Evolutionary conservation across 1,140 invertebrate species (phyloP).

Genomic region (Bombus picipes): DNA sequence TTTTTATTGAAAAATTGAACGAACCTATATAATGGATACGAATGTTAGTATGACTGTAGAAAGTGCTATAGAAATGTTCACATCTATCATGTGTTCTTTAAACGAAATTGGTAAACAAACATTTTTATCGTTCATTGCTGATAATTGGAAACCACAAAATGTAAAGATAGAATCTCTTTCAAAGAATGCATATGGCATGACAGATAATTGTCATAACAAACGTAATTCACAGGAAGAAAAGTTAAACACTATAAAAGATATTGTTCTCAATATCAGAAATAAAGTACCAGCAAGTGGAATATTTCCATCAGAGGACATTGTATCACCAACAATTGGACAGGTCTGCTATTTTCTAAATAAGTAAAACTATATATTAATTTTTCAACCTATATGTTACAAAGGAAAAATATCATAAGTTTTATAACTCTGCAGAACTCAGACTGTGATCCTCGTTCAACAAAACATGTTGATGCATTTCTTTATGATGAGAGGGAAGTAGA

Average conservation of each 20-base stretch:
- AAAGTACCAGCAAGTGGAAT: slow-evolving; percentile 84
- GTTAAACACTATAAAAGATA: slow-evolving; percentile 77
- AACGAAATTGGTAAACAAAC: slow-evolving; percentile 52
- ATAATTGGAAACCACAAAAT: slow-evolving; percentile 70
- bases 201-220: slow-evolving; percentile 1
- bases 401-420: slow-evolving; percentile 21
- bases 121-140: slow-evolving; percentile 72
- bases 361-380: slow-evolving; percentile 2
- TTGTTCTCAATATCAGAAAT: slow-evolving; percentile 83
- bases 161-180: neutral
- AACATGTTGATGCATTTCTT: slow-evolving; percentile 88
- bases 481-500: slow-evolving; percentile 87
- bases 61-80: slow-evolving; percentile 18
- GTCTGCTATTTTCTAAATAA: slow-evolving; percentile 66
- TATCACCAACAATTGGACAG: slow-evolving; percentile 81
- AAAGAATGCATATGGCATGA: neutral
- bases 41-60: neutral
- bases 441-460: slow-evolving; percentile 84
- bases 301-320: slow-evolving; percentile 84
- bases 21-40: neutral
- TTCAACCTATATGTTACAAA: neutral
- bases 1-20: neutral
- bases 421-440: slow-evolving; percentile 83
- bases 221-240: slow-evolving; percentile 66
- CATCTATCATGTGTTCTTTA: slow-evolving; percentile 50